phyloP scores from a whole-genome alignment of 2,888 invertebrate genomes.

The Chydorus sphaericus region DNA sequence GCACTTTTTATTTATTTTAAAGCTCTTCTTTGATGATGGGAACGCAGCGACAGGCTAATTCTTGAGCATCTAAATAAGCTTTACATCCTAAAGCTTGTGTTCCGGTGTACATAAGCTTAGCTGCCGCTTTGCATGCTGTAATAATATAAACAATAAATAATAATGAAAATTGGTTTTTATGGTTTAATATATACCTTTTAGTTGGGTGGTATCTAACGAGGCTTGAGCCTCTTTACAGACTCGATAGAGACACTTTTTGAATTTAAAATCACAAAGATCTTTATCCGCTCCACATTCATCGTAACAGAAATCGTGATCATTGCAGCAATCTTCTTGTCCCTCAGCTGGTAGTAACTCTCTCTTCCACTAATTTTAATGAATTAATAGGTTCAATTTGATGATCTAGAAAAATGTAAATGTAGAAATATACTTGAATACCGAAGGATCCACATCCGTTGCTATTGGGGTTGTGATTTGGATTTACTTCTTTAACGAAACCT shows the following conservation, averaged over 20 bases:
- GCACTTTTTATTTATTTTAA: not conserved
- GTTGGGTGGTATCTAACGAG: conserved; percentile 16
- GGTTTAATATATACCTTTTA: conserved; percentile 19
- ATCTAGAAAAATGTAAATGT: no score
- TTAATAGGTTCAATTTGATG: no score
- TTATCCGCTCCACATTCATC: conserved; percentile 75
- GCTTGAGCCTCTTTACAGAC: conserved; percentile 41
- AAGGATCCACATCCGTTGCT: conserved; percentile 76
- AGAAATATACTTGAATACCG: conserved; percentile 46
- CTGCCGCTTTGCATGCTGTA: conserved; percentile 68
- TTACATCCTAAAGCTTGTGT: conserved; percentile 75
- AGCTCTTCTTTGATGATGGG: not conserved
- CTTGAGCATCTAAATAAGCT: conserved; percentile 68
- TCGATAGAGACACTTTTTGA: conserved; percentile 68
- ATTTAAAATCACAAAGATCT: conserved; percentile 72
- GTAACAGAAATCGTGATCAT: conserved; percentile 76
- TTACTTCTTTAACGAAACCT: not conserved
- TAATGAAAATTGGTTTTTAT: not conserved
- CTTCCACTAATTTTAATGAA: conserved; percentile 29
- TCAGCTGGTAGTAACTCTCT: conserved; percentile 54
- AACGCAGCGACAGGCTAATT: conserved; percentile 63
- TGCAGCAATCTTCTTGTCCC: conserved; percentile 74
- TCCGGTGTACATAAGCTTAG: conserved; percentile 71
- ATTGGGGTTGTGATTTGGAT: conserved; percentile 35
- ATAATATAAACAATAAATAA: no score